phyloP scores from a whole-genome alignment of 1,140 invertebrate genomes.

The Macrobrachium nipponense region DNA sequence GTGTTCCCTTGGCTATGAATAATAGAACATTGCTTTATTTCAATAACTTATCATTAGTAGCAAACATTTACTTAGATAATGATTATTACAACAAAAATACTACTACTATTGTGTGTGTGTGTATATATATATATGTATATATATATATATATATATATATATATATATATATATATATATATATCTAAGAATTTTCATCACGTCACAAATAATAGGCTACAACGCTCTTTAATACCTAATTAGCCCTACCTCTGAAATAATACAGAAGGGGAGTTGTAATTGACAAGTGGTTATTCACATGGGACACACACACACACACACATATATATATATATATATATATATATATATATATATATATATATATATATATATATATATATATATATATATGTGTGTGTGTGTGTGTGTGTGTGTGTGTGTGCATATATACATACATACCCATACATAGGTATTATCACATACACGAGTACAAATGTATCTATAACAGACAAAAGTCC shows the following conservation, averaged over 20 bases:
- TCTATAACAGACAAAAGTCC: neutral
- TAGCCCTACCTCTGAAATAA: too few relatives aligned
- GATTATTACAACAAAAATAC: too few relatives aligned
- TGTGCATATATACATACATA: constrained; percentile 16
- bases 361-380: neutral
- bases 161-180: neutral
- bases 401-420: neutral
- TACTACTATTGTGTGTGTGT: too few relatives aligned
- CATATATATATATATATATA: constrained; percentile 22
- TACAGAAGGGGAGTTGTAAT: too few relatives aligned
- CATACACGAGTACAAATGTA: neutral
- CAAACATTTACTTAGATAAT: too few relatives aligned
- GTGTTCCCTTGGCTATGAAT: too few relatives aligned
- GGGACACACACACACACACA: neutral
- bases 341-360: constrained; percentile 8
- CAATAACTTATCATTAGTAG: too few relatives aligned
- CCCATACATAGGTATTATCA: neutral
- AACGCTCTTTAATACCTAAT: too few relatives aligned
- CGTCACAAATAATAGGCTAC: too few relatives aligned
- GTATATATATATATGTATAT: neutral
- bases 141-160: neutral
- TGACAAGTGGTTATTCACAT: too few relatives aligned
- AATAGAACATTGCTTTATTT: too few relatives aligned
- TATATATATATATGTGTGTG: neutral
- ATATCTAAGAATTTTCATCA: neutral